Conservation (phyloP, 2,797 vertebrate genomes). For the Chaenodraco wilsoni region DNA sequence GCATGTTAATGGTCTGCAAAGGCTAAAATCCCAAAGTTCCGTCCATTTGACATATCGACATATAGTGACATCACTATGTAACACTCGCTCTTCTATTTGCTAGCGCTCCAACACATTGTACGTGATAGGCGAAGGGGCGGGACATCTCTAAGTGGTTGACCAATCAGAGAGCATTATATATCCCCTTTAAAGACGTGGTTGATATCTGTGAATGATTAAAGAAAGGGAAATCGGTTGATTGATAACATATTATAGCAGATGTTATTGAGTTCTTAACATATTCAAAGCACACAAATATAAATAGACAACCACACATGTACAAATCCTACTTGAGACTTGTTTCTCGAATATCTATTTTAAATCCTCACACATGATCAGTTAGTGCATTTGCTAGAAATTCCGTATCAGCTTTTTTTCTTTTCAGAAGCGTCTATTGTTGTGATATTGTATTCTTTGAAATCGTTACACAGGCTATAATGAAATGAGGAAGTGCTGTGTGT, state of each 20-base stretch:
- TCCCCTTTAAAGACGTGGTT: too few species aligned
- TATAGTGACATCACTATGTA: too few species aligned
- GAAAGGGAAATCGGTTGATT: background rate
- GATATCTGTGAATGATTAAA: background rate
- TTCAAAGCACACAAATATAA: background rate
- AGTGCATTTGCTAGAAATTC: constrained; percentile 25
- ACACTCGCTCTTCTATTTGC: too few species aligned
- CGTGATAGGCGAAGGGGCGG: too few species aligned
- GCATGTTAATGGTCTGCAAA: too few species aligned
- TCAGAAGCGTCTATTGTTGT: constrained; percentile 49
- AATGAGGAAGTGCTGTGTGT: constrained; percentile 77
- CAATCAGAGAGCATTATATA: too few species aligned
- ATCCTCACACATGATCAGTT: background rate
- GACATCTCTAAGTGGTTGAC: too few species aligned
- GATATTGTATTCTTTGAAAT: constrained; percentile 48
- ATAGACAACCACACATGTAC: background rate
- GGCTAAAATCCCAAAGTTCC: too few species aligned
- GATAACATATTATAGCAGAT: too few species aligned
- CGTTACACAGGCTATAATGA: constrained; percentile 41
- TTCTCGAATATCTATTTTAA: constrained; percentile 6
- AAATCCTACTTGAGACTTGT: background rate
- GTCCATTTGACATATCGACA: too few species aligned
- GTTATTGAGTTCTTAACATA: too few species aligned
- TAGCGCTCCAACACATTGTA: too few species aligned
- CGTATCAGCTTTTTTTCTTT: background rate